Percentiles rank a stretch among this genome's conserved stretches.
Evolutionary conservation across 2,797 vertebrate species (phyloP).

Genomic region (Emydoidea blandingii): DNA sequence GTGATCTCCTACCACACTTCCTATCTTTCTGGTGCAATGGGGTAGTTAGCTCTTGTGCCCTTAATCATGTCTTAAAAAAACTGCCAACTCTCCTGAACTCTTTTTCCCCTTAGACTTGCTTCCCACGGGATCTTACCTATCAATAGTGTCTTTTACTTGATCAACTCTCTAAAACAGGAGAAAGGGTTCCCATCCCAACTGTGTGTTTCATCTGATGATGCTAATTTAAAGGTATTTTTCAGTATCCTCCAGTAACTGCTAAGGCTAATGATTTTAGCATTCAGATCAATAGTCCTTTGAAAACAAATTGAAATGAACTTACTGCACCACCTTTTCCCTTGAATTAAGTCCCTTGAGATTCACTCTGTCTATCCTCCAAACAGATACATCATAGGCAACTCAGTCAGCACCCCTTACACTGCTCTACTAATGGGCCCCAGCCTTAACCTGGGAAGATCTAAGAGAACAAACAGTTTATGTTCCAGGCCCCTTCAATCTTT

Average conservation of each 20-base stretch:
- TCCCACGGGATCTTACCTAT: too few species aligned
- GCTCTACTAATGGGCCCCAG: not conserved
- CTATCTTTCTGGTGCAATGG: too few species aligned
- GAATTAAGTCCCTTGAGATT: not conserved
- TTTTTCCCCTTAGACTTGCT: too few species aligned
- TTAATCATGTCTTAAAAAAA: too few species aligned
- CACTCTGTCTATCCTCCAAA: not conserved
- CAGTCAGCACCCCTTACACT: not conserved
- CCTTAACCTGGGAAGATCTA: not conserved
- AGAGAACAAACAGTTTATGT: not conserved
- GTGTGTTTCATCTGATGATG: not conserved
- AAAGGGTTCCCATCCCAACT: not conserved
- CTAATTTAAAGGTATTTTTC: not conserved
- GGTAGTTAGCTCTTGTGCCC: too few species aligned
- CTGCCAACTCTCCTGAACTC: too few species aligned
- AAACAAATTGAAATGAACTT: slow-evolving; percentile 10
- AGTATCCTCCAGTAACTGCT: slow-evolving; percentile 11
- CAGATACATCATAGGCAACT: not conserved
- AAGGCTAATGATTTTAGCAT: slow-evolving; percentile 41
- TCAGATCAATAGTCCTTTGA: slow-evolving; percentile 42
- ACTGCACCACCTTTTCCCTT: not conserved
- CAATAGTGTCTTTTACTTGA: not conserved
- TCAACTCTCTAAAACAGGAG: not conserved
- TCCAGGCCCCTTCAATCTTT: not conserved
- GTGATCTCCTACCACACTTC: too few species aligned